phyloP scores from a whole-genome alignment of 2,113 vertebrate genomes.

The Callipepla californica region DNA sequence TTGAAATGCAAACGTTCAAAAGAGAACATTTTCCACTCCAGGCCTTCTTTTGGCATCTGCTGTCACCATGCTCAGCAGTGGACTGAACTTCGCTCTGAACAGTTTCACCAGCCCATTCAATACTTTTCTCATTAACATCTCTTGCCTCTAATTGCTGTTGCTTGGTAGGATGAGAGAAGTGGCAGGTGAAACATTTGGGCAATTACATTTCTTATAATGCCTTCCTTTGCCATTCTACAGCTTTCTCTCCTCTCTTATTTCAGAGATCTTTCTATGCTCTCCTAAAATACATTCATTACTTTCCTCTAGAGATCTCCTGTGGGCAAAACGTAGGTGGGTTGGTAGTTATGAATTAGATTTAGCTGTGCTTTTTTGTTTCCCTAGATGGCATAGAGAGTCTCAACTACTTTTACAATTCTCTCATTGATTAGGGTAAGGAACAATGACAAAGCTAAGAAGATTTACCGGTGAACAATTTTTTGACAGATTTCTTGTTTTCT shows the following conservation, averaged over 20 bases:
- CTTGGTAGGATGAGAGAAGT: neutral
- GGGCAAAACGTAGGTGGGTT: slow-evolving; percentile 30
- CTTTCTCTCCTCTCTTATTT: slow-evolving; percentile 4
- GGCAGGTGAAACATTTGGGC: neutral
- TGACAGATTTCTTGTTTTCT: slow-evolving; percentile 48
- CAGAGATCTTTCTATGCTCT: slow-evolving; percentile 16
- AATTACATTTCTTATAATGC: slow-evolving; percentile 28
- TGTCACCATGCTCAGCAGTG: neutral
- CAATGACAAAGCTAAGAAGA: slow-evolving; percentile 48
- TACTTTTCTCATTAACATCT: neutral
- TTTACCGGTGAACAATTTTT: slow-evolving; percentile 35
- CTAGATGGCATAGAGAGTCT: slow-evolving; percentile 17
- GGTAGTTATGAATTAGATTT: slow-evolving; percentile 38
- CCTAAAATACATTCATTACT: slow-evolving; percentile 22
- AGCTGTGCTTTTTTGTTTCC: slow-evolving; percentile 38
- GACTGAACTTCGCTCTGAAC: neutral
- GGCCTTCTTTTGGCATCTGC: neutral
- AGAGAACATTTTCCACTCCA: neutral
- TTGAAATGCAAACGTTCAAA: neutral
- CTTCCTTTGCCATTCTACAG: slow-evolving; percentile 15
- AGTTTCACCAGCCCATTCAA: neutral
- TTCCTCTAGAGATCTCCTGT: slow-evolving; percentile 34
- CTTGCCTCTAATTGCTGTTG: slow-evolving; percentile 31
- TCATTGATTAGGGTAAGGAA: slow-evolving; percentile 47
- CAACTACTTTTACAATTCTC: slow-evolving; percentile 15